These are phyloP conservation scores for Hesperophylax magnus DNA, from an alignment of 1,140 invertebrate species.

Conservation along the genomic window DNA sequence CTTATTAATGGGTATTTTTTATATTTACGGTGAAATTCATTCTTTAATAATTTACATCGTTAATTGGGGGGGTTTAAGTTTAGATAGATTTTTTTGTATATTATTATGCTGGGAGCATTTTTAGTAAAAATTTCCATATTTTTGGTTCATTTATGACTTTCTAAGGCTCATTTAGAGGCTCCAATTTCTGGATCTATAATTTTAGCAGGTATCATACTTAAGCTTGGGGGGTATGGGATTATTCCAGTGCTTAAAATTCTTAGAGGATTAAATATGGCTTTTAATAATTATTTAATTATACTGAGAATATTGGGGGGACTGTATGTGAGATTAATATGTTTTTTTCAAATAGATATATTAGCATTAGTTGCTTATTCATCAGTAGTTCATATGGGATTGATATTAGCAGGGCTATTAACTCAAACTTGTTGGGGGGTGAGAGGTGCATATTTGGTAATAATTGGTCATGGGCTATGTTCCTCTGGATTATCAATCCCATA, in stretches of 20 bases:
- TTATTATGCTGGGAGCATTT: conserved; percentile 73
- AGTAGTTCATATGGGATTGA: too few species aligned
- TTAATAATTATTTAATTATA: conserved; percentile 68
- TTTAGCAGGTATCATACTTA: conserved; percentile 79
- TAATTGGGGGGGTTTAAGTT: conserved; percentile 66
- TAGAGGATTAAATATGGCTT: conserved; percentile 64
- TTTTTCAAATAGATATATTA: conserved; percentile 75
- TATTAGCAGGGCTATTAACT: too few species aligned
- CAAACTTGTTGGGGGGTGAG: too few species aligned
- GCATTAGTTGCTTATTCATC: conserved; percentile 77
- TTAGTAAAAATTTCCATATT: conserved; percentile 80
- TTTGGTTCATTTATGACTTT: conserved; percentile 79
- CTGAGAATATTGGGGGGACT: conserved; percentile 72
- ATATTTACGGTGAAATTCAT: conserved; percentile 64
- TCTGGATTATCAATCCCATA: too few species aligned
- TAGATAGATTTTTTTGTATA: conserved; percentile 47
- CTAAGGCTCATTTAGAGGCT: conserved; percentile 82
- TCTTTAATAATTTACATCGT: conserved; percentile 68
- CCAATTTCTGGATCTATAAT: conserved; percentile 79
- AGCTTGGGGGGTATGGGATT: conserved; percentile 77
- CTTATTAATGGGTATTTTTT: conserved; percentile 72
- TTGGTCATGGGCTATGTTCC: too few species aligned
- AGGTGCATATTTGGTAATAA: too few species aligned
- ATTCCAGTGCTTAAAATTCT: conserved; percentile 70
- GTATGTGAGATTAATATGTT: conserved; percentile 73